Evolutionary conservation across 92 coral and sea anemone genomes (phyloP), one percentile per base, ranked within the genome.

Genomic region (Phenganax marumi): DNA sequence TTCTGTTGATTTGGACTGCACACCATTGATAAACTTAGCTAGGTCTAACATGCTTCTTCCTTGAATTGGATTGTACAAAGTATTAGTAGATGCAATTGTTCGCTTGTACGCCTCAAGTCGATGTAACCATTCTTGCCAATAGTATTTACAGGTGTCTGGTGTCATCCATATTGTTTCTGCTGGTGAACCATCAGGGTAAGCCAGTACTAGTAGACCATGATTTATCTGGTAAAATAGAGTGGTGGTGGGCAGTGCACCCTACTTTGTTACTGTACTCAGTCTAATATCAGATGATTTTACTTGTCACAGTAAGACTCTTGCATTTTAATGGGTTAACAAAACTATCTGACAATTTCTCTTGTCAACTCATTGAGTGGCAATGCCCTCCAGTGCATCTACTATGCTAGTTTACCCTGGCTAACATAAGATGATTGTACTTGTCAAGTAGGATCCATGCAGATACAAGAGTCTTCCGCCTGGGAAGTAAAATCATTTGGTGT

Each of bases 131-230:
- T 89, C 88, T 7, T 65, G 64, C 98, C 98, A 95, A 77, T 89
- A 95, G 12, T 86, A 75, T 66, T 88, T 85, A 50, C 92, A 95
- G 17, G 79, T 68, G 60, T 92, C 93, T 76, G 49, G 82, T 39
- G 89, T 33, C 87, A 95, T 81, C 63, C 90, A 72, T 25, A 88
- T 93, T 12, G 91, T 85, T 51, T 95, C 96, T 24, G 97, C 98
- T 1, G 92, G 91, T 63, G 87, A 86, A 6, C 98, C 98, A 81
- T 91, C 91, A 49, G 84, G 90, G 72, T 95, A 95, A 12, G 92
- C 98, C 66, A 95, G 88, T 17, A 95, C 91, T 65, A 95, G 81
- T 10, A 92, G 87, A 17, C 95, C 92, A 84, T 91, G 71, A 50
- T 78, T 84, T 48, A 93, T 85, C 97, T 93, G 73, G 16, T 19